A percentile compares a stretch with the other conserved stretches of the same genome.
These are phyloP conservation scores for Porites lutea DNA, from an alignment of 64 coral and sea anemone species.

Conservation along the genomic window DNA sequence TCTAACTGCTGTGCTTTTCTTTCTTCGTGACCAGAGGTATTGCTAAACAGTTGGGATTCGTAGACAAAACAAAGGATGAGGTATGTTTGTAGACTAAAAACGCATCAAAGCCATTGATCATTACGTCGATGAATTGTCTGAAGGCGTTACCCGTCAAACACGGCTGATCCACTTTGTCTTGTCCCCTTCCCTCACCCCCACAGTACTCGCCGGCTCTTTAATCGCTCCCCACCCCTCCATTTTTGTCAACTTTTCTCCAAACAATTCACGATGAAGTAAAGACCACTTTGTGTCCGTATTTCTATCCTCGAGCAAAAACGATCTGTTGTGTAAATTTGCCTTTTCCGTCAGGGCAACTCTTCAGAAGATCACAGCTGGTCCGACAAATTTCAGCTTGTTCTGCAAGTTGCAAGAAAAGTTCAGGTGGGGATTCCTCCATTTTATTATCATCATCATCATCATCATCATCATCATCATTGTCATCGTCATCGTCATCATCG, in stretches of 20 bases:
- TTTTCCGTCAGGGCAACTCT: constrained; percentile 14
- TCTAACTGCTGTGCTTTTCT: not conserved
- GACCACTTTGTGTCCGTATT: no score
- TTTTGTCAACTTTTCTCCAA: not conserved
- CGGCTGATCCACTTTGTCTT: not conserved
- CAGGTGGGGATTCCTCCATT: constrained; percentile 41
- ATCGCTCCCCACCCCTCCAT: not conserved
- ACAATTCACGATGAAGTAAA: not conserved
- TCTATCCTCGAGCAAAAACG: no score
- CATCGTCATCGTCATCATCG: no score
- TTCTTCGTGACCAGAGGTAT: constrained; percentile 55
- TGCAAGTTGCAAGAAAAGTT: constrained; percentile 92
- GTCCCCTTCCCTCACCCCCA: no score
- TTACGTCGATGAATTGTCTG: not conserved
- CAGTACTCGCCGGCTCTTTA: not conserved
- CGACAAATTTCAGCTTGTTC: constrained; percentile 92
- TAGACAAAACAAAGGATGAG: constrained; percentile 70
- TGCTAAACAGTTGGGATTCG: constrained; percentile 79
- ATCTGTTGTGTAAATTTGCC: no score
- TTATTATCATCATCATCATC: no score
- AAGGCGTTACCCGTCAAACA: not conserved
- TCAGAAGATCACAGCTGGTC: constrained; percentile 92
- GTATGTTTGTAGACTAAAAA: constrained; percentile 27
- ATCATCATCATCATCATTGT: no score
- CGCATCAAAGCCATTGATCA: not conserved